phyloP scores from a whole-genome alignment of 2,797 vertebrate species.

The Cossypha niveicapilla region DNA sequence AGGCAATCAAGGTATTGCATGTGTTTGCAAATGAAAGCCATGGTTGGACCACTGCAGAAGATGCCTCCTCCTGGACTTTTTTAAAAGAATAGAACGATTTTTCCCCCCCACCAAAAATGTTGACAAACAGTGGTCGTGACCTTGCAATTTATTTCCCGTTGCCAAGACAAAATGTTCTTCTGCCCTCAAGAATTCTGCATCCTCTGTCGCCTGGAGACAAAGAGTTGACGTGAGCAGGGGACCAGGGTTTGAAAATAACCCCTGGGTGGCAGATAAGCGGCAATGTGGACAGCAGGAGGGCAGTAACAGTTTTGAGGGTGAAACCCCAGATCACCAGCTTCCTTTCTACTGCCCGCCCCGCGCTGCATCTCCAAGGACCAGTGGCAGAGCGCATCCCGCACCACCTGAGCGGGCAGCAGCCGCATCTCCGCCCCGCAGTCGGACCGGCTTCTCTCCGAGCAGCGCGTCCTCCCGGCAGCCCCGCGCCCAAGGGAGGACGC shows the following conservation, averaged over 20 bases:
- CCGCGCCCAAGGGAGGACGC: too few relatives aligned
- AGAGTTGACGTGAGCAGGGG: neutral
- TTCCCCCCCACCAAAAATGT: neutral
- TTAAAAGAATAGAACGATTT: neutral
- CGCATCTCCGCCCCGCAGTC: neutral
- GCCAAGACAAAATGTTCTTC: neutral
- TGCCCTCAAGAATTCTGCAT: neutral
- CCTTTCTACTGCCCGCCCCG: neutral
- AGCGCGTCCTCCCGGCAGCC: neutral
- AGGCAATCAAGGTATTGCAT: neutral
- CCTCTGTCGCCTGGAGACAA: neutral
- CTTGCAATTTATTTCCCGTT: neutral
- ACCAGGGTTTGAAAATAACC: neutral
- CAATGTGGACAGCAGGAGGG: neutral
- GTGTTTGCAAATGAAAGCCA: neutral
- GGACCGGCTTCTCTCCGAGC: neutral
- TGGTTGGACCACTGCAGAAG: neutral
- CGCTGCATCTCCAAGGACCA: neutral
- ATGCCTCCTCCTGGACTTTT: neutral
- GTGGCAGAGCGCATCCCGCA: neutral
- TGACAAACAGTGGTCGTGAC: neutral
- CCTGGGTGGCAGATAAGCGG: neutral
- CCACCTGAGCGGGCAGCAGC: neutral
- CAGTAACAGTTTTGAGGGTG: neutral
- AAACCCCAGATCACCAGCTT: neutral